A percentile compares a stretch with the other conserved stretches of the same genome.
Evolutionary conservation across 2,888 invertebrate species (phyloP).

Genomic region (Spisula subtruncata): DNA sequence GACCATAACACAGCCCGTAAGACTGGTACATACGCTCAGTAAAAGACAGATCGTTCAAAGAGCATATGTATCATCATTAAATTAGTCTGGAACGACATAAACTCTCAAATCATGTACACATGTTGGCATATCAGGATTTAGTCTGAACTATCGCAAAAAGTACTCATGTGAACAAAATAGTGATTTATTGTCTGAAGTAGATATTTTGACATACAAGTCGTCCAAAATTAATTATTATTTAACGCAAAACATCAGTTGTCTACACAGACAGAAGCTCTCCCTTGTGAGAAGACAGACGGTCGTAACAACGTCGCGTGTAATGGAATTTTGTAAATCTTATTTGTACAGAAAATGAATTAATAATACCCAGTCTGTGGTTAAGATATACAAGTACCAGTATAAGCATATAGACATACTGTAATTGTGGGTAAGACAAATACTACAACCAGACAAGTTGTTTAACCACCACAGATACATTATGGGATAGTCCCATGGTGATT

Average conservation of each 20-base stretch:
- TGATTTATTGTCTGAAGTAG: not conserved
- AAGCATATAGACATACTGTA: not conserved
- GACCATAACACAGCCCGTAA: too few species aligned
- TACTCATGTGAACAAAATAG: not conserved
- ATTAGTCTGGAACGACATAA: too few species aligned
- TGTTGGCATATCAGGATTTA: too few species aligned
- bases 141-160: too few species aligned
- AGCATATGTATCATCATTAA: too few species aligned
- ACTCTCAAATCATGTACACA: too few species aligned
- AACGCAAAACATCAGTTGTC: not conserved
- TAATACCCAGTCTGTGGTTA: not conserved
- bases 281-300: not conserved
- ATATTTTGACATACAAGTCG: not conserved
- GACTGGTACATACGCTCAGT: too few species aligned
- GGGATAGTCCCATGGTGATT: not conserved
- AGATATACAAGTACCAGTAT: too few species aligned
- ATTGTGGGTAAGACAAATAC: constrained; percentile 1
- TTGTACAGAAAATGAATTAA: not conserved
- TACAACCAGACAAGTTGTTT: not conserved
- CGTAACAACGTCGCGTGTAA: not conserved
- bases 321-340: not conserved
- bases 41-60: too few species aligned
- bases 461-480: not conserved
- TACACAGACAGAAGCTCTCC: not conserved
- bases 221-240: not conserved